Evolutionary conservation across 2,113 vertebrate genomes (phyloP).

Genomic region (Amblyopsis rosae): DNA sequence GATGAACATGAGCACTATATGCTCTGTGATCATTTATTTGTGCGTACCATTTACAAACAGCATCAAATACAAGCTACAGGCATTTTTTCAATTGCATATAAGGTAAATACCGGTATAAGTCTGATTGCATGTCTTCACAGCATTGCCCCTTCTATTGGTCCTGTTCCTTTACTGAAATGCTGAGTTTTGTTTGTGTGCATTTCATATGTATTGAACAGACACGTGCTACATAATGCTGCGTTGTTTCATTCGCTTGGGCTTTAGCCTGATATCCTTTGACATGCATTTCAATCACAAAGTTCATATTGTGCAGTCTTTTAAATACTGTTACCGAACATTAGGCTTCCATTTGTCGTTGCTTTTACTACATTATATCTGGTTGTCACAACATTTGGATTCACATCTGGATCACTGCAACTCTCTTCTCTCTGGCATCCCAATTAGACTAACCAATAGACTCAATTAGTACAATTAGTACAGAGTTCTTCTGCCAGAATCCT

Average conservation of each 20-base stretch:
- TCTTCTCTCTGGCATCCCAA: too few species aligned
- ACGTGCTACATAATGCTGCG: constrained; percentile 19
- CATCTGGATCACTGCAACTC: too few species aligned
- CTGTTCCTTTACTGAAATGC: constrained; percentile 4
- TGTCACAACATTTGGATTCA: background rate
- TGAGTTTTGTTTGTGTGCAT: background rate
- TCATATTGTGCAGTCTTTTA: constrained; percentile 29
- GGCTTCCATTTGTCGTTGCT: background rate
- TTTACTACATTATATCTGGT: background rate
- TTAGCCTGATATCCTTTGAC: constrained; percentile 20
- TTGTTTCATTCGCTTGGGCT: constrained; percentile 16
- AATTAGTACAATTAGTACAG: too few species aligned
- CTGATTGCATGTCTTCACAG: constrained; percentile 35
- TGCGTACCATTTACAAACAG: constrained; percentile 9
- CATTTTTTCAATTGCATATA: background rate
- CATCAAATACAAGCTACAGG: constrained; percentile 21
- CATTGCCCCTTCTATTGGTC: constrained; percentile 23
- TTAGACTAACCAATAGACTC: too few species aligned
- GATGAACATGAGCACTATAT: background rate
- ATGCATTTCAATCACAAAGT: constrained; percentile 46
- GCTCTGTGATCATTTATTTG: constrained; percentile 9
- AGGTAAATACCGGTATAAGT: background rate
- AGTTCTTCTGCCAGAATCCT: too few species aligned
- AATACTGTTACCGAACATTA: background rate
- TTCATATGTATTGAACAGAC: constrained; percentile 11